Base-by-base conservation (phyloP, 2,113 vertebrate species). In the Glaucomys volans region DNA sequence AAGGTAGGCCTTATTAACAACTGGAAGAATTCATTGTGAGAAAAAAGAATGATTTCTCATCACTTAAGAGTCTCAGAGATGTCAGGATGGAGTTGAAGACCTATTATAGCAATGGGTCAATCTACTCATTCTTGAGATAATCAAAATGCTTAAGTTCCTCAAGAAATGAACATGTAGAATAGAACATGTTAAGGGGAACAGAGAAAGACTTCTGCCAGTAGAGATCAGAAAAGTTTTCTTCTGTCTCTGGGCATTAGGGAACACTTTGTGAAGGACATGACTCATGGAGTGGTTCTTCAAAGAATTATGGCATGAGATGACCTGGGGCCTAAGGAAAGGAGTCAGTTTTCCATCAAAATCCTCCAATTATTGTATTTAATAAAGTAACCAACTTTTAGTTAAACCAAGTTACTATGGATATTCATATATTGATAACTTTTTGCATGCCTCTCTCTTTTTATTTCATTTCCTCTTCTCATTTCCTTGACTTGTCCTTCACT, bases 81-180 rank as follows among this genome's bases (percentile, higher is more conserved):
- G n/a, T 96, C 59, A 94, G 17, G 84, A 84, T 91, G 71, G 71
- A 40, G n/a, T 54, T 94, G 52, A 96, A 67, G 62, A 74, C 71
- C 14, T 92, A 2, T 42, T 52, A 79, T 42, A 30, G 3, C 24
- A 95, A 85, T 35, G 14, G 8, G 88, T 59, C 22, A 66, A 66
- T 22, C 11, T 59, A 42, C 22, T 32, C 79, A 4, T 89, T 94
- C 81, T 95, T 35, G 74, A 59, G 74, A 86, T 83, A 92, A 83
- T 67, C 42, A 94, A 30, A 28, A 75, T 76, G 40, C 37, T 67
- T 81, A 75, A 64, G 32, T 85, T 80, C 35, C 71, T 96, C 20
- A 66, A 37, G 69, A 79, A 83, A 89, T 40, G 35, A 74, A 92
- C 80, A 77, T 76, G 30, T 74, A 57, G 16, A 18, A 32, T 44